A percentile compares a stretch with the other conserved stretches of the same genome.
Conservation (phyloP, 2,113 vertebrate species). For the Chionodraco myersi region DNA sequence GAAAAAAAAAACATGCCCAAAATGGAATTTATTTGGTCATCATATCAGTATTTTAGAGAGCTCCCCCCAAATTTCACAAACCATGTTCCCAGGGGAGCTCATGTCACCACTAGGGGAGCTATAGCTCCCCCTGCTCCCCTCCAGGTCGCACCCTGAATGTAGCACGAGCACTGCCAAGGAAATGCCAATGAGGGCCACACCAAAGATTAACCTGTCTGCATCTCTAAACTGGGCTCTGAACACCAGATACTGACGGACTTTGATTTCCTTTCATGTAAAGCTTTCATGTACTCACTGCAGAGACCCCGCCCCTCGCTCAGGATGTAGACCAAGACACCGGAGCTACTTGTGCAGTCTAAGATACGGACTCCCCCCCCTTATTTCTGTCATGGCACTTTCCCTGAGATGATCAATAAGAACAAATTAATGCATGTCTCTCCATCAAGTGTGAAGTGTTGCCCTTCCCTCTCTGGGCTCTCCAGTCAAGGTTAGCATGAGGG, state of each 20-base stretch:
- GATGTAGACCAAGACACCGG: conserved; percentile 23
- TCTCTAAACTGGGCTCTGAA: conserved; percentile 72
- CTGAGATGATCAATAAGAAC: conserved; percentile 28
- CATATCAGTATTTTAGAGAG: too few species aligned
- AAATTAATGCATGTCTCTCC: conserved; percentile 37
- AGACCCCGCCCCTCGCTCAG: conserved; percentile 34
- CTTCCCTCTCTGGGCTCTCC: conserved; percentile 14
- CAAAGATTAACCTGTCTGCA: conserved; percentile 82
- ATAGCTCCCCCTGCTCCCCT: too few species aligned
- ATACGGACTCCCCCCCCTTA: neutral
- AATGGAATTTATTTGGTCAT: too few species aligned
- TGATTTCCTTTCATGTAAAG: conserved; percentile 56
- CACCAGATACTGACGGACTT: conserved; percentile 63
- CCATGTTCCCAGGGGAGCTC: too few species aligned
- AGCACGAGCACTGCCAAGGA: conserved; percentile 50
- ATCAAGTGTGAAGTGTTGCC: conserved; percentile 17
- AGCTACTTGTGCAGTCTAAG: conserved; percentile 18
- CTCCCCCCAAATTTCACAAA: too few species aligned
- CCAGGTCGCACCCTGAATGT: neutral
- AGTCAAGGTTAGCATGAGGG: conserved; percentile 58
- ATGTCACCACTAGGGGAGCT: too few species aligned
- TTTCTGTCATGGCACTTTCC: conserved; percentile 20
- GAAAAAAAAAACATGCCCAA: too few species aligned
- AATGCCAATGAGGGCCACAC: conserved; percentile 75
- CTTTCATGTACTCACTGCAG: conserved; percentile 64